Percentiles rank a stretch among this genome's conserved stretches.
Conservation (phyloP, 2,888 invertebrate genomes). For the Tachystola acroxantha region DNA sequence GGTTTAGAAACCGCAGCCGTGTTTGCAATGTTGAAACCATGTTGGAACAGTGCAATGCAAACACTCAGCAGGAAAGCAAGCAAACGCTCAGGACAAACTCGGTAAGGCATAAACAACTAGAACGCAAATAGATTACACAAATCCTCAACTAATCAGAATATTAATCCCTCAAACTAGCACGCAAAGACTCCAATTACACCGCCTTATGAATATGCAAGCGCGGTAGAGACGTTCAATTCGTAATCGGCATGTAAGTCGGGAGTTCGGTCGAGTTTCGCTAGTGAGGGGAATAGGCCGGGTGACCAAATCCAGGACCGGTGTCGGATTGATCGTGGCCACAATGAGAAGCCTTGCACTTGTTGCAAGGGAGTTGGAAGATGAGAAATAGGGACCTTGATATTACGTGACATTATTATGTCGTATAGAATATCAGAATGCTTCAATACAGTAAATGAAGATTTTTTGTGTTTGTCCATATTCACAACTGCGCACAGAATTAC, state of each 20-base stretch:
- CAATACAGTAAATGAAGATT: too few relatives aligned
- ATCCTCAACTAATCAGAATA: slow-evolving; percentile 35
- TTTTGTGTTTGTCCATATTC: too few relatives aligned
- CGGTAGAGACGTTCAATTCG: slow-evolving; percentile 19
- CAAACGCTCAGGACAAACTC: not conserved
- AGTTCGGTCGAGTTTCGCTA: not conserved
- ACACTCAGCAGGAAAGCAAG: not conserved
- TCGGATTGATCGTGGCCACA: too few relatives aligned
- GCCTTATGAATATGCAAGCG: slow-evolving; percentile 41
- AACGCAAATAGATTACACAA: slow-evolving; percentile 13
- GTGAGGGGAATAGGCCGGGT: not conserved
- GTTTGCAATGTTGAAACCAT: too few relatives aligned
- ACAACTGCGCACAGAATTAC: too few relatives aligned
- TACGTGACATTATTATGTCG: too few relatives aligned
- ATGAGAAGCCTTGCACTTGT: too few relatives aligned
- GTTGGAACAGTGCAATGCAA: not conserved
- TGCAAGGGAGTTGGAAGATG: too few relatives aligned
- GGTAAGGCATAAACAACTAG: slow-evolving; percentile 4
- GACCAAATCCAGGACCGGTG: too few relatives aligned
- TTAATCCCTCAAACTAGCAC: slow-evolving; percentile 29
- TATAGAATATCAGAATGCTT: too few relatives aligned
- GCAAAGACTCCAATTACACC: slow-evolving; percentile 33
- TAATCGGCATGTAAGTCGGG: slow-evolving; percentile 30
- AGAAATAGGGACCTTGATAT: too few relatives aligned
- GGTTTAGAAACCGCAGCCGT: too few relatives aligned